Evolutionary conservation across 2,113 vertebrate genomes (phyloP).

Genomic region (Loxodonta africana): DNA sequence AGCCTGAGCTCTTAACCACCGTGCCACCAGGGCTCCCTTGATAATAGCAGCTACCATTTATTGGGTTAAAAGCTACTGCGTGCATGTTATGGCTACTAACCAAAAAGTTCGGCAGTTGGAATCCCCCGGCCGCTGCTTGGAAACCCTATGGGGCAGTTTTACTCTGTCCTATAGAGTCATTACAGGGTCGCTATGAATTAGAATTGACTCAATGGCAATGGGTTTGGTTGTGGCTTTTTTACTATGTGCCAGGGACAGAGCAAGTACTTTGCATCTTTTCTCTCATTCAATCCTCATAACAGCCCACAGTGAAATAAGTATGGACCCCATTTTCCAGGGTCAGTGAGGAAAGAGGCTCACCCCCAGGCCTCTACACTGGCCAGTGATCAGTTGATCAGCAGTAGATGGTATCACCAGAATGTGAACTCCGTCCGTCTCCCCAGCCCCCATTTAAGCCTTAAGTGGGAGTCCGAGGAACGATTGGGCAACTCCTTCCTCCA

Average conservation of each 20-base stretch:
- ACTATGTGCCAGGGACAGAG: background rate
- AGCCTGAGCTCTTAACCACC: no score
- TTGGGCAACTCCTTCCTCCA: background rate
- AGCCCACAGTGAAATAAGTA: background rate
- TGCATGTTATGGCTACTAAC: no score
- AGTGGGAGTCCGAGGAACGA: background rate
- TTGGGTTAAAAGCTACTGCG: background rate
- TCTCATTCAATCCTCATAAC: background rate
- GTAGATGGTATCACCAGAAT: background rate
- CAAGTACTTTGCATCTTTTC: background rate
- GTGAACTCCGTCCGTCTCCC: background rate
- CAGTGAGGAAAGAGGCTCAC: background rate
- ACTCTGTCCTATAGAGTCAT: no score
- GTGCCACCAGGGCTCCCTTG: background rate
- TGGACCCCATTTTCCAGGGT: background rate
- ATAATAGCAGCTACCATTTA: slow-evolving; percentile 2
- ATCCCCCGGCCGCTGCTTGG: no score
- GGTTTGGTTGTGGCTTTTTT: background rate
- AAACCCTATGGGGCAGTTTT: no score
- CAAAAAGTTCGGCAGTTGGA: no score
- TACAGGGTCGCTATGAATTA: no score
- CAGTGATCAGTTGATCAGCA: no score
- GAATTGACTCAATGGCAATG: no score
- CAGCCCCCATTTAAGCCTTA: background rate
- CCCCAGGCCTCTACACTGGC: background rate